A percentile compares a stretch with the other conserved stretches of the same genome.
Conservation (phyloP, 2,797 vertebrate species). For the Periophthalmus magnuspinnatus region DNA sequence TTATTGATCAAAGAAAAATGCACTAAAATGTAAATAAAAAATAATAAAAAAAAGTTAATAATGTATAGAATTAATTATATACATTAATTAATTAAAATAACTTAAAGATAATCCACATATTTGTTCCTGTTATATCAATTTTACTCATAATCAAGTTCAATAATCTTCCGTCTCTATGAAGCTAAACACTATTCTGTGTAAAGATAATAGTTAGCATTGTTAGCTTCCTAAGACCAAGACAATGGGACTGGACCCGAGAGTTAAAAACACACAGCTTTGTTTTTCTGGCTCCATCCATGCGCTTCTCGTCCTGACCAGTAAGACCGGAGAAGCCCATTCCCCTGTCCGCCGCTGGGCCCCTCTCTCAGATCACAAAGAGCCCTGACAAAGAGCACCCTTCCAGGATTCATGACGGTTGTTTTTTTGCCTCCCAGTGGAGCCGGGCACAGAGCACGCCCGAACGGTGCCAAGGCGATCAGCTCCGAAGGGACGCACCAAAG, state of each 20-base stretch:
- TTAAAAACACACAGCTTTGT: constrained; percentile 48
- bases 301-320: constrained; percentile 56
- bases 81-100: background rate
- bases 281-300: constrained; percentile 41
- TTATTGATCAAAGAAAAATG: too few species aligned
- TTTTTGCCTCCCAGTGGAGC: constrained; percentile 29
- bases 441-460: background rate
- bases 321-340: constrained; percentile 53
- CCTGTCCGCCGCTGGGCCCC: constrained; percentile 40
- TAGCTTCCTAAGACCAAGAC: constrained; percentile 29
- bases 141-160: background rate
- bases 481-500: constrained; percentile 20
- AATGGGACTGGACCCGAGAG: constrained; percentile 24
- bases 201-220: constrained; percentile 25
- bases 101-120: background rate
- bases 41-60: too few species aligned
- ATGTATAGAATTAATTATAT: too few species aligned
- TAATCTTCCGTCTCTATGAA: background rate
- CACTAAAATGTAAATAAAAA: too few species aligned
- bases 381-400: constrained; percentile 52
- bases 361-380: constrained; percentile 34
- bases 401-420: constrained; percentile 38
- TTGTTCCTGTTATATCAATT: background rate
- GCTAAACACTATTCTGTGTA: constrained; percentile 8
- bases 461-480: constrained; percentile 3